Evolutionary conservation across 2,888 invertebrate species (phyloP).

Genomic region (Pyrrhia umbra): DNA sequence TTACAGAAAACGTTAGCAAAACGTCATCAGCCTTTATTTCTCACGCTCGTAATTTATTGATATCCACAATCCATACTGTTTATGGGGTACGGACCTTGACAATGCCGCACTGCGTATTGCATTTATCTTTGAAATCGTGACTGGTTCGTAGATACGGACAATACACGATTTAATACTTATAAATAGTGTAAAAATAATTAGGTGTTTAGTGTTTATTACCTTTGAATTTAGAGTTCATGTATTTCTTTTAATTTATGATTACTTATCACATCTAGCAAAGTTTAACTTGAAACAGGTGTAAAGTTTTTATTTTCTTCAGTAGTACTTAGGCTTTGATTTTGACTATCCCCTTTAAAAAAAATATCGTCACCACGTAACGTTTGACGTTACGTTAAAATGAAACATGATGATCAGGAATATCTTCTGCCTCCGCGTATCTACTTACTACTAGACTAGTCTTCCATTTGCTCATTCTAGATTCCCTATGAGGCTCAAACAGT

Average conservation of each 20-base stretch:
- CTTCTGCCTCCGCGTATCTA: no score
- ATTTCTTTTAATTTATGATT: not conserved
- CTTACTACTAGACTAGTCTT: not conserved
- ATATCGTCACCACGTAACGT: no score
- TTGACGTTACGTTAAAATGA: no score
- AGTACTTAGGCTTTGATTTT: no score
- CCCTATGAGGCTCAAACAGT: not conserved
- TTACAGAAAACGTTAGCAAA: not conserved
- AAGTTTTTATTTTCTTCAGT: no score
- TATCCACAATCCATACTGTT: slow-evolving; percentile 4
- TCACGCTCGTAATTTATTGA: slow-evolving; percentile 20
- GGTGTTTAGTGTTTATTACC: not conserved
- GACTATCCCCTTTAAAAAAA: no score
- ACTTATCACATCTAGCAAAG: no score
- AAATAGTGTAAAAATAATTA: not conserved
- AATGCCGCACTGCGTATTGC: slow-evolving; percentile 1
- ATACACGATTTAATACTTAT: not conserved
- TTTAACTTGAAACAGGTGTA: no score
- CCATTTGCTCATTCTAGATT: not conserved
- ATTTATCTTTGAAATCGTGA: slow-evolving; percentile 15
- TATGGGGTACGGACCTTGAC: not conserved
- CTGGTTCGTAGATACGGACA: not conserved
- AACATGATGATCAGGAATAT: no score
- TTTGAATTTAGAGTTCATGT: not conserved
- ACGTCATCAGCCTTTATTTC: slow-evolving; percentile 13